Evolutionary conservation across 2,888 invertebrate genomes (phyloP).

Genomic region (Venusia cambrica): DNA sequence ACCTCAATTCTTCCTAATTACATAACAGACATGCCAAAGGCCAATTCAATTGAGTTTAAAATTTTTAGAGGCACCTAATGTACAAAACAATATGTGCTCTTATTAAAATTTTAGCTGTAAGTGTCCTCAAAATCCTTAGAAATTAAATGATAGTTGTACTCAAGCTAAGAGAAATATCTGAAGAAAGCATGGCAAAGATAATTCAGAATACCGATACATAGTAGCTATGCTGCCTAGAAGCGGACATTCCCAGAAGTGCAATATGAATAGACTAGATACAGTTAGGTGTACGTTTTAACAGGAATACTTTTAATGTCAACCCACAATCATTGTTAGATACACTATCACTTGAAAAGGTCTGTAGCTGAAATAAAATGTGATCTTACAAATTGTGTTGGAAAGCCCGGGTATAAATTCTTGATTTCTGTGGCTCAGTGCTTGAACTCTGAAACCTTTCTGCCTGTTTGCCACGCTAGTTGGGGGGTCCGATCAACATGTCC

Average conservation of each 20-base stretch:
- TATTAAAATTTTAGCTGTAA: slow-evolving; percentile 10
- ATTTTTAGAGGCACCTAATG: slow-evolving; percentile 13
- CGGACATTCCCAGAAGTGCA: slow-evolving; percentile 18
- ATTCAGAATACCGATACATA: slow-evolving; percentile 3
- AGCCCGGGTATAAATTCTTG: no score
- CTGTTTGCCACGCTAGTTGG: no score
- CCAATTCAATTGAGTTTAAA: slow-evolving; percentile 1
- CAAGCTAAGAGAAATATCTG: slow-evolving; percentile 1
- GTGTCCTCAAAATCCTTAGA: slow-evolving; percentile 8
- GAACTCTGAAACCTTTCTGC: no score
- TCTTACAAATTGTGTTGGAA: no score
- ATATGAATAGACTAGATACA: slow-evolving; percentile 14
- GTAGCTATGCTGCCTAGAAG: slow-evolving; percentile 10
- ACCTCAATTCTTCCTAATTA: no score
- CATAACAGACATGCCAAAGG: no score
- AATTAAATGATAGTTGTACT: no score
- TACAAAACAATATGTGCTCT: slow-evolving; percentile 13
- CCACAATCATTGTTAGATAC: no score
- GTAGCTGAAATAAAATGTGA: no score
- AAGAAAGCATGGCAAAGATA: slow-evolving; percentile 16
- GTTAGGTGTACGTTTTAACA: slow-evolving; percentile 13
- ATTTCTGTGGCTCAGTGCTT: no score
- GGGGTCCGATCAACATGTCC: no score
- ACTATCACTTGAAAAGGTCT: no score
- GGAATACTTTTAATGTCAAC: slow-evolving; percentile 9